Evolutionary conservation across 1,140 invertebrate species (phyloP).

Genomic region (Nasonia giraulti): DNA sequence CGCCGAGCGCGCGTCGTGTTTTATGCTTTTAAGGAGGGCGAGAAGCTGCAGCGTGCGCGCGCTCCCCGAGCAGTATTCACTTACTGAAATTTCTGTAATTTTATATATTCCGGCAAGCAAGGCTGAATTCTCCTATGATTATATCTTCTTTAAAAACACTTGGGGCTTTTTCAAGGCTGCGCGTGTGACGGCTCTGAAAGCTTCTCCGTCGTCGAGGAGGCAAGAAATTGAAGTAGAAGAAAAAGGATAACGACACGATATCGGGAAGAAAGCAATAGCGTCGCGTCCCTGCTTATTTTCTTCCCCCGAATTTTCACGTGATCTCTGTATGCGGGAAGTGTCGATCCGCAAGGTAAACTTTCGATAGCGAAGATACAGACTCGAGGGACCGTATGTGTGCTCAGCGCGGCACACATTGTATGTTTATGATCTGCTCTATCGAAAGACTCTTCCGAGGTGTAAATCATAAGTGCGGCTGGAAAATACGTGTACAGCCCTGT

Average conservation of each 20-base stretch:
- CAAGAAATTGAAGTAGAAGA: too few species aligned
- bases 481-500: not conserved
- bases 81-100: conserved; percentile 18
- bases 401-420: not conserved
- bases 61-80: not conserved
- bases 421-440: conserved; percentile 28
- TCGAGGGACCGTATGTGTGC: too few species aligned
- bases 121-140: not conserved
- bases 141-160: not conserved
- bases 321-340: too few species aligned
- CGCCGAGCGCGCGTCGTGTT: conserved; percentile 16
- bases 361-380: too few species aligned
- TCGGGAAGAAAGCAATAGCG: too few species aligned
- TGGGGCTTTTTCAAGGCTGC: not conserved
- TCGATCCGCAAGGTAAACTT: too few species aligned
- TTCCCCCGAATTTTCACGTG: too few species aligned
- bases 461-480: not conserved
- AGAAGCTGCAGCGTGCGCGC: not conserved
- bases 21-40: conserved; percentile 33
- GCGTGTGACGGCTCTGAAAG: not conserved
- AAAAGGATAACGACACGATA: too few species aligned
- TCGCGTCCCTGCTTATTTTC: too few species aligned
- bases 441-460: not conserved
- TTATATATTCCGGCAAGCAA: not conserved
- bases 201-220: too few species aligned